Evolutionary conservation across 2,113 vertebrate genomes (phyloP).

Genomic region (Sinocyclocheilus rhinocerous): DNA sequence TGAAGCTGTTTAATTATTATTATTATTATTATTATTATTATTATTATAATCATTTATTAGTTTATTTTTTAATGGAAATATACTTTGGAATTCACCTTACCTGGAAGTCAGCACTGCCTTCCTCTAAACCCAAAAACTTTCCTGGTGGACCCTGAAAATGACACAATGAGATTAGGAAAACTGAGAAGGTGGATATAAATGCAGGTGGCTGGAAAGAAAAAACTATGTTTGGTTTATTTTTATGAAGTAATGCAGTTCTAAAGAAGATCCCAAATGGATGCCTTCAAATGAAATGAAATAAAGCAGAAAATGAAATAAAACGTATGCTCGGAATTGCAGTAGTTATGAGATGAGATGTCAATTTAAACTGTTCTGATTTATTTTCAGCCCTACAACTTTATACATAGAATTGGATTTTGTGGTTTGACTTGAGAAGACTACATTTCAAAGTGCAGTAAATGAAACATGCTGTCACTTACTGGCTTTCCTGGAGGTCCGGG

Average conservation of each 20-base stretch:
- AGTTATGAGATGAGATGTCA: background rate
- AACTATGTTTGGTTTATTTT: background rate
- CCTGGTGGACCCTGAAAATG: constrained; percentile 84
- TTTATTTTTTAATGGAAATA: no score
- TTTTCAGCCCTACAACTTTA: no score
- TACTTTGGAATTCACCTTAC: constrained; percentile 69
- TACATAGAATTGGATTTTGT: background rate
- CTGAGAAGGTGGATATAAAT: background rate
- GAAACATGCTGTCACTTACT: constrained; percentile 73
- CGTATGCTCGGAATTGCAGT: background rate
- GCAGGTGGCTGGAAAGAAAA: background rate
- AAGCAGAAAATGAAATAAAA: constrained; percentile 28
- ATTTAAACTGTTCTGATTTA: background rate
- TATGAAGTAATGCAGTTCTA: background rate
- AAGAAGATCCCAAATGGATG: constrained; percentile 14
- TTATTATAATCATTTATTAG: no score
- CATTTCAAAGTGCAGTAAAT: constrained; percentile 9
- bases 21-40: no score
- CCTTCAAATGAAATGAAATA: constrained; percentile 28
- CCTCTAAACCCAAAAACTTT: constrained; percentile 86
- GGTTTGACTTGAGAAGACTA: background rate
- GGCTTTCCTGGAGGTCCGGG: constrained; percentile 90
- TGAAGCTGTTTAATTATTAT: no score
- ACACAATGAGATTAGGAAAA: constrained; percentile 11
- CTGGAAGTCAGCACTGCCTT: constrained; percentile 96